These are phyloP conservation scores for Hippocampus kuda DNA, from an alignment of 2,797 vertebrate species.

Conservation along the genomic window DNA sequence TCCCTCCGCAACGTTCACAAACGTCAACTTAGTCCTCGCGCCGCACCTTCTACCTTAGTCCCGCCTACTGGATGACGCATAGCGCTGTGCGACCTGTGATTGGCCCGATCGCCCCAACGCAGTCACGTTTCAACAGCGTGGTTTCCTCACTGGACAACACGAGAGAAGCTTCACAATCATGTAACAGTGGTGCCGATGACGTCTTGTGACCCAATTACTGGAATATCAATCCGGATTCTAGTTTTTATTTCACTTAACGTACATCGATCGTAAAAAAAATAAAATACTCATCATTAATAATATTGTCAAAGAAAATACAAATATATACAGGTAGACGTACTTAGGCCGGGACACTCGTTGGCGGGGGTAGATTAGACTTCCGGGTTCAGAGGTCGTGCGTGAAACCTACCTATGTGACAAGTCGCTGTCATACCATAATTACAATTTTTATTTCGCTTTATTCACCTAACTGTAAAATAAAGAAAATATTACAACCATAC, in stretches of 20 bases:
- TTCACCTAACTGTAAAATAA: too few relatives aligned
- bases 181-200: constrained; percentile 1
- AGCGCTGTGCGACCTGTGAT: constrained; percentile 20
- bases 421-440: too few relatives aligned
- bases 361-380: too few relatives aligned
- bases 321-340: too few relatives aligned
- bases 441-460: too few relatives aligned
- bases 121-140: constrained; percentile 70
- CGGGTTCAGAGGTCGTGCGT: too few relatives aligned
- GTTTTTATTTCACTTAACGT: neutral
- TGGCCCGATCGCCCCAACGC: constrained; percentile 28
- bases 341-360: too few relatives aligned
- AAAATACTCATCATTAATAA: neutral
- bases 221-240: neutral
- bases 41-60: constrained; percentile 26
- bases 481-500: too few relatives aligned
- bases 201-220: neutral
- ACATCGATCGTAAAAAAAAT: neutral
- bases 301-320: neutral
- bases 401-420: too few relatives aligned
- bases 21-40: constrained; percentile 7
- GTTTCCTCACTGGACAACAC: constrained; percentile 6
- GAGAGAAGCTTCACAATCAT: neutral
- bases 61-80: constrained; percentile 40
- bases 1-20: constrained; percentile 9